Conservation (phyloP, 1,140 invertebrate genomes). For the Dolichoris vasculosae region DNA sequence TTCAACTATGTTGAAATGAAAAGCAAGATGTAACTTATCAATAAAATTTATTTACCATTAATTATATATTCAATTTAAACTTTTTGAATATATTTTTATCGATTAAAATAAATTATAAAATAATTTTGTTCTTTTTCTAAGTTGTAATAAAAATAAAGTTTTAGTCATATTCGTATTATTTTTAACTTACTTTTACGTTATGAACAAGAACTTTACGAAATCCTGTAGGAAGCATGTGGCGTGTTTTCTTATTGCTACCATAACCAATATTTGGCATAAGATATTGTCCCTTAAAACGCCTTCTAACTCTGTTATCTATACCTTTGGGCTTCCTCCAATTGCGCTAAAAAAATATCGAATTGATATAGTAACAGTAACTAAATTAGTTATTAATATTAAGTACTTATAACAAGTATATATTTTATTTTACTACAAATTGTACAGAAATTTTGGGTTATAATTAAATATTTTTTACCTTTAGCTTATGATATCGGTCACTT, state of each 20-base stretch:
- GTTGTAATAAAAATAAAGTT: no score
- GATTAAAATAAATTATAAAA: no score
- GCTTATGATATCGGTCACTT: constrained; percentile 96
- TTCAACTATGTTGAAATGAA: no score
- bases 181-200: constrained; percentile 85
- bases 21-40: no score
- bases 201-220: constrained; percentile 95
- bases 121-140: no score
- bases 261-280: constrained; percentile 99
- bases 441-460: no score
- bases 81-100: no score
- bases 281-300: constrained; percentile 98
- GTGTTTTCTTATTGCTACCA: constrained; percentile 94
- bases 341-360: constrained; percentile 72
- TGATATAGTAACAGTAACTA: neutral
- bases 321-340: constrained; percentile 96
- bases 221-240: constrained; percentile 97
- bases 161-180: no score
- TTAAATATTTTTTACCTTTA: constrained; percentile 81
- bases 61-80: no score
- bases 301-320: constrained; percentile 99
- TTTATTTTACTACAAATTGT: no score
- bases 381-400: neutral
- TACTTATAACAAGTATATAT: neutral
- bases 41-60: no score